Conservation (phyloP, 23 tunicate species). For the Trididemnum clinides region DNA sequence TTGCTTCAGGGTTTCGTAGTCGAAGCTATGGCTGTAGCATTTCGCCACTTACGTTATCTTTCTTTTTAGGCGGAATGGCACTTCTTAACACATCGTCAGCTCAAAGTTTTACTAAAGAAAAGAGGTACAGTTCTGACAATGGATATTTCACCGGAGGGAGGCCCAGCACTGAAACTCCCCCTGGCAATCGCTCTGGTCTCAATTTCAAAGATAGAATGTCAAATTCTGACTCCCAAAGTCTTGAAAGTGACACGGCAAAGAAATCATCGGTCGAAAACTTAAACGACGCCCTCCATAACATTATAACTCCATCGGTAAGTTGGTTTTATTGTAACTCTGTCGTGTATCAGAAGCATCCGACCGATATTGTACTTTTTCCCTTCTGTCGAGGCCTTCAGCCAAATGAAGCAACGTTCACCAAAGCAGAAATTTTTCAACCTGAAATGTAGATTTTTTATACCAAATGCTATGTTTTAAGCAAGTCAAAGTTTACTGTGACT, state of each 20-base stretch:
- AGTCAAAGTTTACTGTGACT: too few species aligned
- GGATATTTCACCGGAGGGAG: constrained; percentile 56
- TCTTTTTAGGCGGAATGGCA: constrained; percentile 27
- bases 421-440: too few species aligned
- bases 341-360: too few species aligned
- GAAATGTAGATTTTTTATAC: too few species aligned
- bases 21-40: too few species aligned
- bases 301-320: constrained; percentile 43
- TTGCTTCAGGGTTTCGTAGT: too few species aligned
- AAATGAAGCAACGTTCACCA: too few species aligned
- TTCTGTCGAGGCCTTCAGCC: too few species aligned
- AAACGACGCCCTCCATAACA: constrained; percentile 13
- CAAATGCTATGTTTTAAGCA: too few species aligned
- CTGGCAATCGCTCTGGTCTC: constrained; percentile 1
- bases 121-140: constrained; percentile 42
- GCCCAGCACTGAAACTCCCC: constrained; percentile 29
- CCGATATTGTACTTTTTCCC: too few species aligned
- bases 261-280: constrained; percentile 30
- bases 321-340: too few species aligned
- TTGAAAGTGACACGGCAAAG: not conserved
- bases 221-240: not conserved
- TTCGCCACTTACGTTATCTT: not conserved
- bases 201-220: not conserved
- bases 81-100: not conserved
- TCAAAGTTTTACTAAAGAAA: not conserved